Evolutionary conservation across 2,888 invertebrate species (phyloP).

Genomic region (Liopterus haemorrhoidalis): DNA sequence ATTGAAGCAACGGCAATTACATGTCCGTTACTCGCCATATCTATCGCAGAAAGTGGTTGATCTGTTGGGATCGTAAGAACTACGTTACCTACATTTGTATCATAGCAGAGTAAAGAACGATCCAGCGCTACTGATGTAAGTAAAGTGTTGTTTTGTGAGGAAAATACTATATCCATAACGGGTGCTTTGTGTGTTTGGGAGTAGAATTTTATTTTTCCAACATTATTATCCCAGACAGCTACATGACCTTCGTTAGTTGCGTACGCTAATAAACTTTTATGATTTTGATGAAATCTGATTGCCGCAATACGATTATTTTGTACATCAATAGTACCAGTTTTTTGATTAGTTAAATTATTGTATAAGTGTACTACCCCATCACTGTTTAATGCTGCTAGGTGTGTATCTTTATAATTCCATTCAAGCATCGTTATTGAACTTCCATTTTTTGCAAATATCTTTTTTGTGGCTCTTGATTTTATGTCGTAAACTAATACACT

Average conservation of each 20-base stretch:
- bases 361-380: conserved; percentile 41
- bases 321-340: conserved; percentile 36
- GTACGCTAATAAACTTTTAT: conserved; percentile 38
- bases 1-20: conserved; percentile 32
- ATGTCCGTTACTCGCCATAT: conserved; percentile 29
- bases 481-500: conserved; percentile 41
- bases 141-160: conserved; percentile 52
- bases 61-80: conserved; percentile 47
- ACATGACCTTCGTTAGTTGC: conserved; percentile 43
- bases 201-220: conserved; percentile 36
- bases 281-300: conserved; percentile 38
- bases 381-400: conserved; percentile 40
- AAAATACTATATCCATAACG: conserved; percentile 53
- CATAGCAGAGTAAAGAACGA: conserved; percentile 53
- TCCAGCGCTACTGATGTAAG: conserved; percentile 54
- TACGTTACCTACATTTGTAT: conserved; percentile 48
- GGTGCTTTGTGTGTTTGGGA: conserved; percentile 50
- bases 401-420: conserved; percentile 41
- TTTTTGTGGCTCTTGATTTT: conserved; percentile 32
- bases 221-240: conserved; percentile 43
- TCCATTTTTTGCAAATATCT: conserved; percentile 33
- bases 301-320: conserved; percentile 40
- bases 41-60: conserved; percentile 41
- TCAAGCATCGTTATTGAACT: conserved; percentile 38
- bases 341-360: conserved; percentile 37